phyloP scores from a whole-genome alignment of 1,140 invertebrate species.

The Drosophila yakuba region DNA sequence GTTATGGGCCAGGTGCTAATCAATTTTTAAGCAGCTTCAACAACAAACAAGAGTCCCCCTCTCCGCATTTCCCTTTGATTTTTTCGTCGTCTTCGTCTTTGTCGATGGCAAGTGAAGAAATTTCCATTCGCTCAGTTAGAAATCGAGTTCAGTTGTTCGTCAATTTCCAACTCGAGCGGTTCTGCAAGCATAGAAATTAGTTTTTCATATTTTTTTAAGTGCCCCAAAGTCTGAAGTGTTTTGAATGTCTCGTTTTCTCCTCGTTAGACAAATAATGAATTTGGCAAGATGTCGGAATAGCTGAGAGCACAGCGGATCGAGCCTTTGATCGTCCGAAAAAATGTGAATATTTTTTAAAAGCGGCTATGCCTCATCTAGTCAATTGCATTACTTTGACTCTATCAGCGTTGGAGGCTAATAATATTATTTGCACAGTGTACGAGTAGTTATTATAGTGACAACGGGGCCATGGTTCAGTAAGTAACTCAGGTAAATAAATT shows the following conservation, averaged over 20 bases:
- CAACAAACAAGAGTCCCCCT: constrained; percentile 16
- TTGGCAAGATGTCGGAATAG: constrained; percentile 85
- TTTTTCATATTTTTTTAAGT: constrained; percentile 23
- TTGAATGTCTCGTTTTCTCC: neutral
- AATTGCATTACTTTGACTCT: constrained; percentile 75
- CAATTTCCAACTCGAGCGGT: constrained; percentile 76
- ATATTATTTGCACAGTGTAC: neutral
- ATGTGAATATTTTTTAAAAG: constrained; percentile 34
- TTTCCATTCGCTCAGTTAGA: constrained; percentile 48
- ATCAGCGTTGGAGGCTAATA: constrained; percentile 20
- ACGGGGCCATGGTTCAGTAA: too few species aligned
- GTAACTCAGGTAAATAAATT: too few species aligned
- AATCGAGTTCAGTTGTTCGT: constrained; percentile 64
- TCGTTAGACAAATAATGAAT: constrained; percentile 72
- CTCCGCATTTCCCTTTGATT: neutral
- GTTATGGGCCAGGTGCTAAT: constrained; percentile 78
- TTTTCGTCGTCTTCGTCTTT: neutral
- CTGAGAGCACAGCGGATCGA: constrained; percentile 71
- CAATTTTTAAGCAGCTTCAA: constrained; percentile 70
- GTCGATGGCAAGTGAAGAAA: constrained; percentile 25
- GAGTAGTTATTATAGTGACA: neutral
- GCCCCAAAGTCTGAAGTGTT: neutral
- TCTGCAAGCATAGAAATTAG: constrained; percentile 11
- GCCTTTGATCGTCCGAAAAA: constrained; percentile 55
- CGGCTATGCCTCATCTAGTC: constrained; percentile 85